phyloP scores from a whole-genome alignment of 2,888 invertebrate species.

The Mactromeris polynyma region DNA sequence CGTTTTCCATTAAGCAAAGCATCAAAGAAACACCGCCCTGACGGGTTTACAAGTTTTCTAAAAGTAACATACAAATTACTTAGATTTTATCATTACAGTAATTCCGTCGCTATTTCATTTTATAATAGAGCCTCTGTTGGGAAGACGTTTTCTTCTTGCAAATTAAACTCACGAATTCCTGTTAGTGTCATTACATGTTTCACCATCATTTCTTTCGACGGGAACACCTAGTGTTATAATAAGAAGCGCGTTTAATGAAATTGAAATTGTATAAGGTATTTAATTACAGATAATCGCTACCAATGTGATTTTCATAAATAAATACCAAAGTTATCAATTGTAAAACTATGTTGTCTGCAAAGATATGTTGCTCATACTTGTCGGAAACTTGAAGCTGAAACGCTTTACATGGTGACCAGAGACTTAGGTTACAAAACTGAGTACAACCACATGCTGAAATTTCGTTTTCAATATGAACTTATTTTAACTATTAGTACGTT shows the following conservation, averaged over 20 bases:
- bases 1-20: constrained; percentile 35
- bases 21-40: constrained; percentile 47
- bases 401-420: too few species aligned
- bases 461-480: too few species aligned
- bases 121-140: not conserved
- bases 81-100: constrained; percentile 27
- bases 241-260: not conserved
- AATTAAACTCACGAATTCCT: not conserved
- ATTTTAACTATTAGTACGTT: too few species aligned
- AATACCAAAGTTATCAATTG: too few species aligned
- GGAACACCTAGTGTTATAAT: not conserved
- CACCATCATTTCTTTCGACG: not conserved
- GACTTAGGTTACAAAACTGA: too few species aligned
- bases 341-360: too few species aligned
- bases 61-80: constrained; percentile 26
- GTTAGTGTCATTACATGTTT: not conserved
- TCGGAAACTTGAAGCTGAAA: too few species aligned
- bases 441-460: too few species aligned
- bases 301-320: too few species aligned
- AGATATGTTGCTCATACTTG: too few species aligned
- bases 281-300: not conserved
- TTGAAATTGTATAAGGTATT: not conserved
- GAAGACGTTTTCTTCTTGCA: not conserved
- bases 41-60: constrained; percentile 33
- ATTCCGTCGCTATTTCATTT: not conserved